Conservation (phyloP, 2,113 vertebrate species). For the Onychostruthus taczanowskii region DNA sequence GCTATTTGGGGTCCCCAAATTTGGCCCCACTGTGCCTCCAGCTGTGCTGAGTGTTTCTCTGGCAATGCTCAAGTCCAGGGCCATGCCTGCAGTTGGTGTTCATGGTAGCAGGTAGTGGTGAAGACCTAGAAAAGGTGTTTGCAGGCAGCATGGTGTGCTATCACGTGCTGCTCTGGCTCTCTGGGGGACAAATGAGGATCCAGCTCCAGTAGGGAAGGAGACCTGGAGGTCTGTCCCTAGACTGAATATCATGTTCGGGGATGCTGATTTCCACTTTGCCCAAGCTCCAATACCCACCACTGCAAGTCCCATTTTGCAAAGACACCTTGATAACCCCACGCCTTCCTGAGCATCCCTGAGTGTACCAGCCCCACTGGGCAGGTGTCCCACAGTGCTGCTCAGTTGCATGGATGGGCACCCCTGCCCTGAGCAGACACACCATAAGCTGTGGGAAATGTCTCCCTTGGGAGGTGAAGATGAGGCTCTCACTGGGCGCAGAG, state of each 20-base stretch:
- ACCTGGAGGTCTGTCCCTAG: not conserved
- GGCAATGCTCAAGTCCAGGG: not conserved
- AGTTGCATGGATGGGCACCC: accelerated
- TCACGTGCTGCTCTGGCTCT: accelerated
- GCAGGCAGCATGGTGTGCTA: not conserved
- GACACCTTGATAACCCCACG: accelerated
- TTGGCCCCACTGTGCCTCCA: too few relatives aligned
- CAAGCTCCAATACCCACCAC: not conserved
- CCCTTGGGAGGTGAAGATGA: accelerated
- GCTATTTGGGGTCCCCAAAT: not conserved
- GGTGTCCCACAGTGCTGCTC: accelerated
- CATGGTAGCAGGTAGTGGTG: accelerated
- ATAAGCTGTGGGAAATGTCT: not conserved
- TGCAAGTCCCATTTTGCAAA: not conserved
- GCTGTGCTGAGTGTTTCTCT: accelerated
- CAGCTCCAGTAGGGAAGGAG: not conserved
- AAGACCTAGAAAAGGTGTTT: not conserved
- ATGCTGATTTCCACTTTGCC: not conserved
- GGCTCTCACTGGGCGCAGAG: accelerated
- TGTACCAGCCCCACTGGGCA: accelerated
- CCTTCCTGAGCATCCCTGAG: not conserved
- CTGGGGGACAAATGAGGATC: accelerated
- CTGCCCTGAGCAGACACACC: accelerated
- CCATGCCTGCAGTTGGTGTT: not conserved
- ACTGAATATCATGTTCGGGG: accelerated